Conservation (phyloP, 2,888 invertebrate species). For the Anoplius nigerrimus region DNA sequence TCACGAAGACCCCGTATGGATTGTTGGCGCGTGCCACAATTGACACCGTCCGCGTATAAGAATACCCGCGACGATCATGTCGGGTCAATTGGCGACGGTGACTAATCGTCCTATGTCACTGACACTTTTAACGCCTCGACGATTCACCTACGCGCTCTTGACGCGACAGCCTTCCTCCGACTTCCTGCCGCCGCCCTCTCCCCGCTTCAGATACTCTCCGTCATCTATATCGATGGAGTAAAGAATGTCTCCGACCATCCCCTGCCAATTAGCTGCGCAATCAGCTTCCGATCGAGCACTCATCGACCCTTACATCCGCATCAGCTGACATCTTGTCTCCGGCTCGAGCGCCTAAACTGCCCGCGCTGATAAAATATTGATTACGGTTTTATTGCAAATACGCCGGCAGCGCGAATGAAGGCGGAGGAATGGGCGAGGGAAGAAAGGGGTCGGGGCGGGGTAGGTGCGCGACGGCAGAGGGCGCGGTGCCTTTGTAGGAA, state of each 20-base stretch:
- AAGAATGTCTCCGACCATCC: too few species aligned
- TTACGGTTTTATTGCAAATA: conserved; percentile 72
- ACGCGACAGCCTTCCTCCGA: not conserved
- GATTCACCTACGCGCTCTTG: conserved; percentile 46
- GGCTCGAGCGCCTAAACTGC: conserved; percentile 4
- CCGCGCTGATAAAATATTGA: conserved; percentile 50
- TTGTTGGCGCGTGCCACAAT: conserved; percentile 71
- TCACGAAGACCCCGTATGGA: conserved; percentile 59
- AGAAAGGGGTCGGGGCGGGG: conserved; percentile 12
- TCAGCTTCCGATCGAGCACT: too few species aligned
- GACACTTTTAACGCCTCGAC: conserved; percentile 57
- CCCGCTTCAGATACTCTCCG: not conserved
- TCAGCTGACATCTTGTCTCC: too few species aligned
- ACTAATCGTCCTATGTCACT: conserved; percentile 65
- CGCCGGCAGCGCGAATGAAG: conserved; percentile 55
- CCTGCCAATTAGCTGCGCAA: too few species aligned
- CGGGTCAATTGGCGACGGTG: conserved; percentile 68
- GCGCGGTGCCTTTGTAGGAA: conserved; percentile 73
- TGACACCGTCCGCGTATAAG: conserved; percentile 60
- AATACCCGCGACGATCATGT: conserved; percentile 61
- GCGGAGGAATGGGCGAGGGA: conserved; percentile 27
- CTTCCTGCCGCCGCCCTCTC: not conserved
- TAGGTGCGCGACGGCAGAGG: conserved; percentile 26
- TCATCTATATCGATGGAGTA: too few species aligned
- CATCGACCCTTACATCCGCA: too few species aligned